Evolutionary conservation across 2,888 invertebrate genomes (phyloP), one percentile per base, ranked within the genome.

Genomic region (Deilephila elpenor): DNA sequence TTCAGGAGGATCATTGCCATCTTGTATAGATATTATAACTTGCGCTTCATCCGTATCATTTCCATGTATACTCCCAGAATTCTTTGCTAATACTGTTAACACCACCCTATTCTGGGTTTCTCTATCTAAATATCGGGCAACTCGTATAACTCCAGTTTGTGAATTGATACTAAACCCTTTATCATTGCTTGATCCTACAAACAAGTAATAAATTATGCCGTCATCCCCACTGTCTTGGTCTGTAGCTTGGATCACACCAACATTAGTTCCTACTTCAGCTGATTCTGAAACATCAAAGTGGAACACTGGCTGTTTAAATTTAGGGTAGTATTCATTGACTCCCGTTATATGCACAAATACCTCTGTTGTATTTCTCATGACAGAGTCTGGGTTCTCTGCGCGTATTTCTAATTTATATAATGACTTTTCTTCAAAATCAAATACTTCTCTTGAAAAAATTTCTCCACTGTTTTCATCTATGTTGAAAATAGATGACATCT

Each of bases 1-100:
- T 88, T 98, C 98, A 0, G 99, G 99, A 0, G 99, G 98, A 93
- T 99, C 99, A 87, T 99, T 99, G 29, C 99, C 99, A 89, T 99
- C 99, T 92, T 98, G 98, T 77, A 99, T 98, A 0, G 98, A 97
- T 77, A 99, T 97, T 70, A 98, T 97, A 0, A 99, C 98, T 91
- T 98, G 98, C 5, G 99, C 99, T 91, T 98, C 98, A 86, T 98
- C 99, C 0, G 98, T 99, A 84, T 99, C 99, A 87, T 99, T 98
- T 4, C 99, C 99, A 59, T 97, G 96, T 80, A 99, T 98, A 25
- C 98, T 98, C 19, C 99, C 99, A 71, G 97, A 96, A 87, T 99
- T 99, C 92, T 99, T 99, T 0, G 99, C 99, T 95, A 99, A 96
- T 0, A 99, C 98, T 0, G 98, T 98, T 14, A 99, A 91, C 0